Percentiles rank a stretch among this genome's conserved stretches.
These are phyloP conservation scores for Myrmecobius fasciatus DNA, from an alignment of 2,113 vertebrate genomes.

Conservation along the genomic window DNA sequence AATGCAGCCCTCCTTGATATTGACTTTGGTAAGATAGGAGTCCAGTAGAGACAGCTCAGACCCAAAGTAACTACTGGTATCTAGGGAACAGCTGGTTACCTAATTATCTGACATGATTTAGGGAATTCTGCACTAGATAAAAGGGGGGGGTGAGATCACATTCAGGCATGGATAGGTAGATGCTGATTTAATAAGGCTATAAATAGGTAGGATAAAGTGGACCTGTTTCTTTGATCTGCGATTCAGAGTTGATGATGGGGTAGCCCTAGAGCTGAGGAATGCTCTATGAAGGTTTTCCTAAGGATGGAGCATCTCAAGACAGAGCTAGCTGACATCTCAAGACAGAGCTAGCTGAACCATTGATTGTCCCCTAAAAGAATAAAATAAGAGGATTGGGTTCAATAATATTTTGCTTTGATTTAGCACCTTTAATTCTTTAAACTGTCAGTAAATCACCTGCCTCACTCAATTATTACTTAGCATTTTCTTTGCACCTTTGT, in stretches of 20 bases:
- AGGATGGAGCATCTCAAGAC: not conserved
- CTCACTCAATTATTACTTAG: not conserved
- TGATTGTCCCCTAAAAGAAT: not conserved
- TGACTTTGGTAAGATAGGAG: slow-evolving; percentile 90
- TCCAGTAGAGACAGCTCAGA: not conserved
- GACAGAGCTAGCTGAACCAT: not conserved
- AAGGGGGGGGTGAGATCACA: not conserved
- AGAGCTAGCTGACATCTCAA: not conserved
- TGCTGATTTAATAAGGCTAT: not conserved
- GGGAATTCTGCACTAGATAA: not conserved
- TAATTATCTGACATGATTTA: not conserved
- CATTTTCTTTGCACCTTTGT: not conserved
- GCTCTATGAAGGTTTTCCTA: not conserved
- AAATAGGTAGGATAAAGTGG: not conserved
- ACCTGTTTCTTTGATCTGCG: not conserved
- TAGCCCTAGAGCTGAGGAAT: not conserved
- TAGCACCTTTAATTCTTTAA: not conserved
- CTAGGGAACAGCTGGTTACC: rapidly evolving
- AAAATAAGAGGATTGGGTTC: not conserved
- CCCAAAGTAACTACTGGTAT: not conserved
- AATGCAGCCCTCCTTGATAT: slow-evolving; percentile 98
- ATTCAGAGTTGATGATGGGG: not conserved
- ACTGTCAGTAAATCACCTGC: not conserved
- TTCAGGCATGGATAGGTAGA: not conserved
- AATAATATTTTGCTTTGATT: not conserved